Conservation (phyloP, 2,888 invertebrate genomes). For the Meiosimyza decipiens region DNA sequence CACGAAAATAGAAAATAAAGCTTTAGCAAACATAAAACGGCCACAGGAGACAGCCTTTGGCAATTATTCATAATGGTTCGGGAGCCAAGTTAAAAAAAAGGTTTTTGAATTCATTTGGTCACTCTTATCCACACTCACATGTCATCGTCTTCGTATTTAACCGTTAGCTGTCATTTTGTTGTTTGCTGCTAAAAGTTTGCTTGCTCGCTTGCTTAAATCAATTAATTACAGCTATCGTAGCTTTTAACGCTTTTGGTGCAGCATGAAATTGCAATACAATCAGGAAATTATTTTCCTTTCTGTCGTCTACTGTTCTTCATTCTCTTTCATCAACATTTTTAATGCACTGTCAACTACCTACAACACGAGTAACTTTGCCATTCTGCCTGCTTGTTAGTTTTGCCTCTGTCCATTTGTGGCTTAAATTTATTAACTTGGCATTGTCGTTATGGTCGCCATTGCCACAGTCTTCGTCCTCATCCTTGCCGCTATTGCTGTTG, state of each 20-base stretch:
- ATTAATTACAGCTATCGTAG: slow-evolving; percentile 20
- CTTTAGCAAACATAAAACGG: too few relatives aligned
- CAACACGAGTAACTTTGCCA: neutral
- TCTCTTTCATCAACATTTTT: slow-evolving; percentile 9
- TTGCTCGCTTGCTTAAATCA: slow-evolving; percentile 12
- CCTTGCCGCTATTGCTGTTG: slow-evolving; percentile 1
- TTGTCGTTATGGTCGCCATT: too few relatives aligned
- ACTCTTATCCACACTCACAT: too few relatives aligned
- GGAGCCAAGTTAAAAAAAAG: too few relatives aligned
- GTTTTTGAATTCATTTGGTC: too few relatives aligned
- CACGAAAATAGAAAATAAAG: too few relatives aligned
- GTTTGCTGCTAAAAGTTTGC: too few relatives aligned
- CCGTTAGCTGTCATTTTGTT: too few relatives aligned
- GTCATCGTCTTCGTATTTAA: too few relatives aligned
- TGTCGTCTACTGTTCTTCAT: neutral
- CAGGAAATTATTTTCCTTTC: slow-evolving; percentile 3
- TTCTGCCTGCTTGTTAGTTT: neutral
- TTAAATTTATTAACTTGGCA: slow-evolving; percentile 19
- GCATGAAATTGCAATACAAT: slow-evolving; percentile 4
- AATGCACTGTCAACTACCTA: slow-evolving; percentile 6
- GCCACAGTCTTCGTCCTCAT: neutral
- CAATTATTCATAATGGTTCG: too few relatives aligned
- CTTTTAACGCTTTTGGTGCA: neutral
- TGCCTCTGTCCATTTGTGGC: slow-evolving; percentile 22
- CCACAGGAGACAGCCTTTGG: too few relatives aligned